These are phyloP conservation scores for Coranthus polyacanthus DNA, from an alignment of 2,797 vertebrate species.

Conservation along the genomic window DNA sequence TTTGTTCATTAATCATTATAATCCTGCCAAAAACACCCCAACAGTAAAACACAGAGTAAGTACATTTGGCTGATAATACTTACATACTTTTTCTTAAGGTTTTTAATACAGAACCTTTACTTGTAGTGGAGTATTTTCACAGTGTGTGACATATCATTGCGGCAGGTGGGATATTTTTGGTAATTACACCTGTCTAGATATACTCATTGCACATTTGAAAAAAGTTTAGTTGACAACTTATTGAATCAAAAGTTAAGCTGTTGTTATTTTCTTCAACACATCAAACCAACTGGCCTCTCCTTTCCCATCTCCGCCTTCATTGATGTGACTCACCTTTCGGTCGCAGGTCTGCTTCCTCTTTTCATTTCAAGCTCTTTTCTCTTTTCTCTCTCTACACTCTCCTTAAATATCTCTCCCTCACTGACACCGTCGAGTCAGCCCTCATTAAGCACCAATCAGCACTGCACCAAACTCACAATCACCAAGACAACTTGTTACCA, in stretches of 20 bases:
- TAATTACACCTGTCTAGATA: background rate
- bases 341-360: background rate
- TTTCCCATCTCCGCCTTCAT: background rate
- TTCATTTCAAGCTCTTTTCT: background rate
- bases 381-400: background rate
- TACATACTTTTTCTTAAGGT: too few relatives aligned
- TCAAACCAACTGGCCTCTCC: background rate
- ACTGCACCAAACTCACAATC: slow-evolving; percentile 38
- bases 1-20: too few relatives aligned
- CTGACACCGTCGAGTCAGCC: slow-evolving; percentile 45
- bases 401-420: slow-evolving; percentile 36
- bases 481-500: slow-evolving; percentile 50
- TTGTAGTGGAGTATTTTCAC: too few relatives aligned
- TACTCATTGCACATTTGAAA: background rate
- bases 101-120: too few relatives aligned
- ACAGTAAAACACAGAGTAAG: too few relatives aligned
- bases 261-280: slow-evolving; percentile 44
- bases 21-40: too few relatives aligned
- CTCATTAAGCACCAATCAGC: slow-evolving; percentile 69
- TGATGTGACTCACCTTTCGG: background rate
- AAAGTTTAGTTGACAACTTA: slow-evolving; percentile 55
- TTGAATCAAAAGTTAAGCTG: slow-evolving; percentile 55
- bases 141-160: slow-evolving; percentile 14
- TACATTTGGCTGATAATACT: too few relatives aligned
- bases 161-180: slow-evolving; percentile 1